Conservation (phyloP, 2,888 invertebrate genomes). For the Eupithecia exiguata region DNA sequence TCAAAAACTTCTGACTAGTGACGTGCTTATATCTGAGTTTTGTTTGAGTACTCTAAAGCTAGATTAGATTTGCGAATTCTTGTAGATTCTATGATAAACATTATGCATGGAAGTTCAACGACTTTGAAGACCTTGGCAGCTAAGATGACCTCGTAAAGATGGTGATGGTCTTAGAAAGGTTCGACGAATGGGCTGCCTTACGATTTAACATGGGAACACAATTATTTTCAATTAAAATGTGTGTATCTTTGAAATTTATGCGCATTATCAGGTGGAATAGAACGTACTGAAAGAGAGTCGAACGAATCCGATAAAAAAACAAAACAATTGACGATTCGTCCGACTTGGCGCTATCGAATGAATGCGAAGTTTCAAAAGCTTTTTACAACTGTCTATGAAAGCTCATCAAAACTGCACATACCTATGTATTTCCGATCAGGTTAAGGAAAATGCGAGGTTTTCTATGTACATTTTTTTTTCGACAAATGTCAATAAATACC, state of each 20-base stretch:
- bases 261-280: background rate
- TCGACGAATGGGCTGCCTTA: slow-evolving; percentile 1
- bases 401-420: no score
- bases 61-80: background rate
- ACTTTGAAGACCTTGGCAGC: slow-evolving; percentile 3
- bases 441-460: no score
- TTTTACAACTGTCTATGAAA: background rate
- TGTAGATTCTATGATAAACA: background rate
- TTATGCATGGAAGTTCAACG: slow-evolving; percentile 2
- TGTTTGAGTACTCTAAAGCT: background rate
- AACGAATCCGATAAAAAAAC: background rate
- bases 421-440: no score
- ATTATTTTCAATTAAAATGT: background rate
- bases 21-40: no score
- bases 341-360: background rate
- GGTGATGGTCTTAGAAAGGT: slow-evolving; percentile 7
- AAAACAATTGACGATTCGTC: background rate
- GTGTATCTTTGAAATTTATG: background rate
- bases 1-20: no score
- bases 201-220: slow-evolving; percentile 1
- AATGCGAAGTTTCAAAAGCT: background rate
- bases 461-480: no score
- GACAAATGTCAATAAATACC: no score
- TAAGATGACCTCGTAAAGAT: background rate
- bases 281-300: background rate